A percentile compares a stretch with the other conserved stretches of the same genome.
phyloP scores from a whole-genome alignment of 2,113 vertebrate species.

The Pica pica region DNA sequence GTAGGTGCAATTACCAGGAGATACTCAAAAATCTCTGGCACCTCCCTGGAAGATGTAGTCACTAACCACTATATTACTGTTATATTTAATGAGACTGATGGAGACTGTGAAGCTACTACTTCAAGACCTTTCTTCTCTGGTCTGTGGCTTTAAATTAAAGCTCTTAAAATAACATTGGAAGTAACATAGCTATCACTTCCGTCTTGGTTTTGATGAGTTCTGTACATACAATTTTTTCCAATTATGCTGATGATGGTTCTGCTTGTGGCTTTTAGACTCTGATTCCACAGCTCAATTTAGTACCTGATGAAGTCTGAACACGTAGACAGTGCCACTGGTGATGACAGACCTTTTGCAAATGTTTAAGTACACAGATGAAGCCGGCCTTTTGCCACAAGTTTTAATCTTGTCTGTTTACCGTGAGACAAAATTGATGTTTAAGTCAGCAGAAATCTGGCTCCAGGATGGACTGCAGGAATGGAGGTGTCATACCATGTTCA shows the following conservation, averaged over 20 bases:
- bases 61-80: neutral
- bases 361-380: neutral
- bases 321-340: neutral
- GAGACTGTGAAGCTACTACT: neutral
- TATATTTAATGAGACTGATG: neutral
- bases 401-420: neutral
- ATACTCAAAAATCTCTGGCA: neutral
- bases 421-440: neutral
- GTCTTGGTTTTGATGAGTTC: neutral
- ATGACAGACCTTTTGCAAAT: neutral
- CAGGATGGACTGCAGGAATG: neutral
- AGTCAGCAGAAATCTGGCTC: slow-evolving; percentile 8
- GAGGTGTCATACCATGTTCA: neutral
- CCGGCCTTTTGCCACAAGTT: neutral
- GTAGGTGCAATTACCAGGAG: neutral
- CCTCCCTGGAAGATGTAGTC: neutral
- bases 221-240: neutral
- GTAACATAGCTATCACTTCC: neutral
- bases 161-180: neutral
- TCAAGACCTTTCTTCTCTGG: neutral
- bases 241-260: neutral
- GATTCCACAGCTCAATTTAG: neutral
- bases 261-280: neutral
- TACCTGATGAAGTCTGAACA: neutral
- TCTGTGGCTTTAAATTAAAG: neutral